Evolutionary conservation across 1,140 invertebrate genomes (phyloP), one percentile per base, ranked within the genome.

Genomic region (Antheraea mylitta): DNA sequence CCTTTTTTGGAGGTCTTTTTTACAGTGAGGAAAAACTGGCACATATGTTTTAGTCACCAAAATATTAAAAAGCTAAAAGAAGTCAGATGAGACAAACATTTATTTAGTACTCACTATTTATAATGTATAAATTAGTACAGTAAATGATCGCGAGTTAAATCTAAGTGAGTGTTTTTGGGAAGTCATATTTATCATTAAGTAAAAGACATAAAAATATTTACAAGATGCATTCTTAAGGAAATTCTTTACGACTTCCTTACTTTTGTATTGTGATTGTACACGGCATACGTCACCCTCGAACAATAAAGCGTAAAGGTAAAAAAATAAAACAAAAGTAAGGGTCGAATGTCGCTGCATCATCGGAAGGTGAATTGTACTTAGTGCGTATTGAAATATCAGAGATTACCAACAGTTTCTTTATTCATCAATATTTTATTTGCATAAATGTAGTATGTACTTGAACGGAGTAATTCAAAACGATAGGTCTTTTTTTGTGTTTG

Each of bases 301-400:
- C 78, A 81, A 80, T 83, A 85, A 81, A 81, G 74, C 59, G 65
- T 64, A 70, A 69, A 72, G 75, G 76, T 77, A 86, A 80, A 81
- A 48, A 81, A 85, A 81, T 79, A 87, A 85, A 85, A 82, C 75
- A 75, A 78, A 70, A 1, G 6, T 76, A 71, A 78, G 77, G 77
- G 79, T 77, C 80, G 80, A 79, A 78, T 80, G 81, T 80, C 83
- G 45, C 45, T 80, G 76, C 70, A 78, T 78, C 82, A 77, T 76
- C 71, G 48, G 66, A 73, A 73, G 75, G 71, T 75, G 45, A 53
- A 78, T 71, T 79, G 74, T 82, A 77, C 77, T 85, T 73, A 78
- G 72, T 75, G 71, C 45, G 63, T 67, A 73, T 74, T 67, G 67
- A 53, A 53, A 53, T 53, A 65, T 16, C 80, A 84, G 82, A 69